phyloP scores from a whole-genome alignment of 2,113 vertebrate species.

The Phrynosoma platyrhinos region DNA sequence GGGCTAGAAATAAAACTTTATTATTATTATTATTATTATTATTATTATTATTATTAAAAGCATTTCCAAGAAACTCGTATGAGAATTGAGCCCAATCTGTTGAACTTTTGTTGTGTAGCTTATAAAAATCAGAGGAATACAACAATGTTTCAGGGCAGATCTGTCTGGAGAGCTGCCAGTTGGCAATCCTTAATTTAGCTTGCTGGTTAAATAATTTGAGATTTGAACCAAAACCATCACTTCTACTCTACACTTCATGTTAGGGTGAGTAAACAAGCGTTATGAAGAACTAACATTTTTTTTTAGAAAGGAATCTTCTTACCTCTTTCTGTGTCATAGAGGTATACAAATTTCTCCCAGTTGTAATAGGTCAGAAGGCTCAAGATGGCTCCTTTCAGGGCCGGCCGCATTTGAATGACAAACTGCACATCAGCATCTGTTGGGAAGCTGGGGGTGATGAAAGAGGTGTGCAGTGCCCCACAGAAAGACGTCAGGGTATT shows the following conservation, averaged over 20 bases:
- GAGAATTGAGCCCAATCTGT: background rate
- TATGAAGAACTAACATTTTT: background rate
- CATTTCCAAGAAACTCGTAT: background rate
- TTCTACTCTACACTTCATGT: background rate
- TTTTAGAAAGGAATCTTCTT: slow-evolving; percentile 61
- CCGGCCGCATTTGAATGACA: slow-evolving; percentile 96
- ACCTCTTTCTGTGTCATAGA: slow-evolving; percentile 98
- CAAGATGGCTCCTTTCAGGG: slow-evolving; percentile 89
- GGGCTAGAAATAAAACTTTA: too few relatives aligned
- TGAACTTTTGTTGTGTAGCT: background rate
- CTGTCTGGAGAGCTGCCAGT: background rate
- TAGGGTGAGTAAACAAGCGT: background rate
- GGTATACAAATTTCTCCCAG: slow-evolving; percentile 98
- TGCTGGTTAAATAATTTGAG: background rate
- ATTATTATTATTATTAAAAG: background rate
- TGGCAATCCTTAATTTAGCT: background rate
- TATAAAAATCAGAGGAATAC: background rate
- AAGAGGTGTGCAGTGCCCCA: slow-evolving; percentile 96
- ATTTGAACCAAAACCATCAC: background rate
- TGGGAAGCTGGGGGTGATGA: slow-evolving; percentile 96
- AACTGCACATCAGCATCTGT: slow-evolving; percentile 96
- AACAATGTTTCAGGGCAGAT: background rate
- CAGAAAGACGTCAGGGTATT: slow-evolving; percentile 98
- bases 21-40: too few relatives aligned
- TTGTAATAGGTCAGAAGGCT: slow-evolving; percentile 92